Base-by-base conservation (phyloP, 2,888 invertebrate genomes). In the Lacanobia oleracea region DNA sequence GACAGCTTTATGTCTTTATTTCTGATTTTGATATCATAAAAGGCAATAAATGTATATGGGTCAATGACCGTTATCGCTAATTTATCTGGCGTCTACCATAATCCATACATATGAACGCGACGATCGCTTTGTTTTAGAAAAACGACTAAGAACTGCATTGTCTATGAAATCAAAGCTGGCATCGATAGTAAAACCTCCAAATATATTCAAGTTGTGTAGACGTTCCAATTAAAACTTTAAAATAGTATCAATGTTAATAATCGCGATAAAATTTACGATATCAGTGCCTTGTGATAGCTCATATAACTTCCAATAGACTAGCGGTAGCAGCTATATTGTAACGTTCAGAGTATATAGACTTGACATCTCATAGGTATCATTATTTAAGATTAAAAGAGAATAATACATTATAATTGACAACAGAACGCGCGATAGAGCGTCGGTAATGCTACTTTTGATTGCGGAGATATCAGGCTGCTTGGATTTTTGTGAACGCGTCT, bases 221-320 rank as follows among this genome's bases (percentile, higher is more conserved):
- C 27, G 33, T 63, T 77, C 21, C 43, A 33, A 53, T 61, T 57
- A 70, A 27, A 45, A 59, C 9, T 56, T 16, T 37, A 45, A 61
- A 67, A 61, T 66, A 71, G 61, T 69, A 51, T 54, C 59, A 61
- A 56, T 64, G 56, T 71, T 74, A 69, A 54, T 51, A 57, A 73
- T 57, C 57, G 81, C 74, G 33, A 79, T 81, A 71, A 81, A 69
- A 43, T 73, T 84, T 84, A 89, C 85, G 80, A 87, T 83, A 75
- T 82, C 86, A 90, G 91, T 91, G 91, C 91, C 91, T 91, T 91
- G 88, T 88, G 81, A 83, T 87, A 87, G 81, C 77, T 85, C 82
- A 66, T 79, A 64, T 85, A 76, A 82, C 70, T 85, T 81, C 59
- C 69, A 72, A 71, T 82, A 78, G 75, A 72, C 62, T 84, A 76